Evolutionary conservation across 2,888 invertebrate genomes (phyloP), one percentile per base, ranked within the genome.

Genomic region (Acronicta psi): DNA sequence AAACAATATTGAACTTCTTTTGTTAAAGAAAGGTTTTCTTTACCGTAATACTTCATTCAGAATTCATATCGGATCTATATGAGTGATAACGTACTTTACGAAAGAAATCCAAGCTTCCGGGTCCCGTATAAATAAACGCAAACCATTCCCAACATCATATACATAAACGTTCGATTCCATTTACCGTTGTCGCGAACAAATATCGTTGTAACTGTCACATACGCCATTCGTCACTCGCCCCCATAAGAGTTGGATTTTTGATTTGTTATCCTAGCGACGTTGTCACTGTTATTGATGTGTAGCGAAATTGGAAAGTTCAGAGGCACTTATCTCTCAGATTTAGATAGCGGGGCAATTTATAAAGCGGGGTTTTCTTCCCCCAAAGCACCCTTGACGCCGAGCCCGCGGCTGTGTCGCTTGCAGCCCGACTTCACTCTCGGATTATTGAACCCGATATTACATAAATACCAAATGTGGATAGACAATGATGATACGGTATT

Each of bases 241-340:
- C 84, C 80, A 83, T 84, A 84, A 81, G 79, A 83, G 79, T 81
- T 82, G 81, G 84, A 88, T 88, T 87, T 92, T 92, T 94, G 93
- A 93, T 93, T 90, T 91, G 92, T 93, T 90, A 88, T 85, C 86
- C 86, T 79, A 81, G 77, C 85, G 80, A 75, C 76, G 77, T 83
- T 88, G 93, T 92, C 93, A 91, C 82, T 92, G 91, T 92, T 93
- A 93, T 93, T 94, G 93, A 94, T 94, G 93, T 92, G 93, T 92
- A 86, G 89, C 91, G 89, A 91, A 93, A 94, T 94, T 93, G 93
- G 93, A 93, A 93, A 93, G 93, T 93, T 93, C 90, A 92, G 90
- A 83, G 86, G 88, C 88, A 89, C 90, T 93, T 93, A 92, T 93
- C 92, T 92, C 86, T 85, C 84, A 92, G 92, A 93, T 93, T 92